Evolutionary conservation across 2,888 invertebrate species (phyloP), one percentile per base, ranked within the genome.

Genomic region (Xylocampa areola): DNA sequence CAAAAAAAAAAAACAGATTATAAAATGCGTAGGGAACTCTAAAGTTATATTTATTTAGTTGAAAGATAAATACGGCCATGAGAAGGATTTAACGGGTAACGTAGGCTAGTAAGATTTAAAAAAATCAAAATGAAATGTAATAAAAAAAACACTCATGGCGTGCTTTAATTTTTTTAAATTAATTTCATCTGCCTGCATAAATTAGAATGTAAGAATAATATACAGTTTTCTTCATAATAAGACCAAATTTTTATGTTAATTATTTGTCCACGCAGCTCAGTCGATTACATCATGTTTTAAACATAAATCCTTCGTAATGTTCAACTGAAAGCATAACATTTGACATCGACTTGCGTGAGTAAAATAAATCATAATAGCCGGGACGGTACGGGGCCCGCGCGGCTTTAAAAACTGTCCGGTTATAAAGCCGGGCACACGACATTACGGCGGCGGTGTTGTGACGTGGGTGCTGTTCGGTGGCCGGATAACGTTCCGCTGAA

Each of bases 401-500:
- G 25, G 32, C 25, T 53, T 11, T 13, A 25, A 30, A 54, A 41
- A 14, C 13, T 10, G 19, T 30, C 23, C 10, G 6, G 29, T 36
- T 23, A 11, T 16, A n/a, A 25, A 10, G 14, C 13, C n/a, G 17
- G 7, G n/a, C 19, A 5, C 14, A 10, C 19, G 19, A n/a, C 11
- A 7, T 6, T 6, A 21, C 30, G 13, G 16, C 21, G 4, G 10
- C 17, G n/a, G 14, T 8, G 14, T 16, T 36, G 6, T 36, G 36
- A 11, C 36, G 21, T 3, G 19, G 11, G 35, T n/a, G 14, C 36
- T 32, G 23, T 13, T 6, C 30, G n/a, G 36, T 19, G n/a, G 14
- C 13, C 21, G 29, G 23, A 23, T 35, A 14, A 43, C 44, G 48
- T 13, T 40, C 16, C 33, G 25, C 33, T 68, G 43, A 59, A 72